These are phyloP conservation scores for Marmota flaviventris DNA, from an alignment of 2,113 vertebrate genomes.

Conservation along the genomic window DNA sequence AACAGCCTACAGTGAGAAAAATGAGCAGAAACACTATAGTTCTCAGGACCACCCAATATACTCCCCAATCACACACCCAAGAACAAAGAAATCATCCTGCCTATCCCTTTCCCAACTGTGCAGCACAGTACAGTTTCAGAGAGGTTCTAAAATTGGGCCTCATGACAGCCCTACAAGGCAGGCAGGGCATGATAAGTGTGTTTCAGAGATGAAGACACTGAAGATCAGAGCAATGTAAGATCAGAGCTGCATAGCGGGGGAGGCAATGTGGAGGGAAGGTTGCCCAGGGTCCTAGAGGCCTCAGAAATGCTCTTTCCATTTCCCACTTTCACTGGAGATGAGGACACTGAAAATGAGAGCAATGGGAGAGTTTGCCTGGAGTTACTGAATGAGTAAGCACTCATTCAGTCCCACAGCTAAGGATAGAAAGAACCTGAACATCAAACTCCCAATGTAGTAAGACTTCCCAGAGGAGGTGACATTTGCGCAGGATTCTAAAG, in stretches of 20 bases:
- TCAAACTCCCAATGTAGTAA: not conserved
- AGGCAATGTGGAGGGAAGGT: no score
- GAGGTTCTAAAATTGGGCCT: not conserved
- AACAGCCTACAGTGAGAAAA: conserved; percentile 92
- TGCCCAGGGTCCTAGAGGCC: no score
- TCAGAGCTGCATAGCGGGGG: no score
- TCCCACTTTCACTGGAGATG: not conserved
- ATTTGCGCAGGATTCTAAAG: not conserved
- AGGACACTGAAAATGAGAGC: not conserved
- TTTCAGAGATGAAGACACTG: not conserved
- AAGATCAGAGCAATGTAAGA: not conserved
- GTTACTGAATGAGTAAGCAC: not conserved
- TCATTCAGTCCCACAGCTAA: not conserved
- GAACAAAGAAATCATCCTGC: not conserved
- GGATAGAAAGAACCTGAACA: not conserved
- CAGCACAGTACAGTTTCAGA: not conserved
- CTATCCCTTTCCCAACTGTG: not conserved
- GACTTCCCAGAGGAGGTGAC: not conserved
- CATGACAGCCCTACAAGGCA: not conserved
- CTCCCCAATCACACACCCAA: fast-evolving
- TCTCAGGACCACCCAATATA: not conserved
- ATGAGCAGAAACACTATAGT: conserved; percentile 30
- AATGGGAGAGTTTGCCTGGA: fast-evolving
- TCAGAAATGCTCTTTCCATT: no score
- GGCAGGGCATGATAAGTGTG: fast-evolving